Conservation (phyloP, 2,797 vertebrate genomes). For the Vipera ursinii region DNA sequence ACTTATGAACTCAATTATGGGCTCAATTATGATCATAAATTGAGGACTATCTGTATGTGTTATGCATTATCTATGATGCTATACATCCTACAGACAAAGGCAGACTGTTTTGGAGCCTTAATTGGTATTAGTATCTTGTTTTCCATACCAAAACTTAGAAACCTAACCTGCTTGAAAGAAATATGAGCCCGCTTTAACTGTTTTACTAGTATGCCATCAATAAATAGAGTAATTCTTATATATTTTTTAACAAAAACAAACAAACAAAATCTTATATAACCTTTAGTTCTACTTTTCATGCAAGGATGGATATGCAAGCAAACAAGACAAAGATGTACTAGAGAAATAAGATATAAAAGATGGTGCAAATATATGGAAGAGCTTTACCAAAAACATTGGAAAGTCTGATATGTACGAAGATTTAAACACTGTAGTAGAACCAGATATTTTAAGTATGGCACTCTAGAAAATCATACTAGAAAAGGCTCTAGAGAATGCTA, state of each 20-base stretch:
- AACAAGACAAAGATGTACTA: background rate
- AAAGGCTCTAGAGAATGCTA: background rate
- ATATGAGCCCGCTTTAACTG: background rate
- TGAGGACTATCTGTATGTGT: background rate
- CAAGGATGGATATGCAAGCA: background rate
- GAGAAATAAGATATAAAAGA: background rate
- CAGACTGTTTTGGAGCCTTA: background rate
- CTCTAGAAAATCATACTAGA: background rate
- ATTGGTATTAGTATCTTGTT: background rate
- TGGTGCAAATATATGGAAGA: background rate
- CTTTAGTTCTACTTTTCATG: background rate
- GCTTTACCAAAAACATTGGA: background rate
- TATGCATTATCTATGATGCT: background rate
- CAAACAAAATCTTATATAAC: background rate
- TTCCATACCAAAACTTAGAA: background rate
- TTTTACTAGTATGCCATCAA: background rate
- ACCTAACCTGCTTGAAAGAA: background rate
- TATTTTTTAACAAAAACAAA: background rate
- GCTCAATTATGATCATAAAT: background rate
- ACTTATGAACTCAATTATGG: background rate
- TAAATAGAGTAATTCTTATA: background rate
- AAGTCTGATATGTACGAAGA: background rate
- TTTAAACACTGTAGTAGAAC: background rate
- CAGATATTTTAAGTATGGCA: background rate
- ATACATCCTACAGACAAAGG: background rate